These are phyloP conservation scores for Stichopus chloronotus DNA, from an alignment of 35 echinoderm and acorn worm genomes.

Conservation along the genomic window DNA sequence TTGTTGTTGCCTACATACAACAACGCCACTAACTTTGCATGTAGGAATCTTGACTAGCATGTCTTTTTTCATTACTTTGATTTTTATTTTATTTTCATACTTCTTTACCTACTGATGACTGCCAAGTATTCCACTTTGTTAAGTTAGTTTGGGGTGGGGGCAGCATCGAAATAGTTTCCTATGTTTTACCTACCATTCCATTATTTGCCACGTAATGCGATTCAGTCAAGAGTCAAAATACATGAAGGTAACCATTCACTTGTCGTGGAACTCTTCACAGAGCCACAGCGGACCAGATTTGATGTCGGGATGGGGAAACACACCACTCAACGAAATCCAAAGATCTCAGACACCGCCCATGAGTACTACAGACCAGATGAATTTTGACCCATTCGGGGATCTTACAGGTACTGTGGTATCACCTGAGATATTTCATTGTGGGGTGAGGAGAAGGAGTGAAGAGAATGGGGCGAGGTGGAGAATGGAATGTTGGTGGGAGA, in stretches of 20 bases:
- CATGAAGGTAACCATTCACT: background rate
- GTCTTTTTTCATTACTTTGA: no score
- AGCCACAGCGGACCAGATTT: conserved; percentile 88
- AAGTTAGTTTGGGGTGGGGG: no score
- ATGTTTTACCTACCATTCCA: no score
- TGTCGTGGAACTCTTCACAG: conserved; percentile 41
- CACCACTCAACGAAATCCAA: conserved; percentile 67
- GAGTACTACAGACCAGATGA: conserved; percentile 2
- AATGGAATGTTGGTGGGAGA: background rate
- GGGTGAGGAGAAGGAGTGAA: background rate
- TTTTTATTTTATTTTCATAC: no score
- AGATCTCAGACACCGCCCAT: conserved; percentile 55
- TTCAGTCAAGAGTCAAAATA: no score
- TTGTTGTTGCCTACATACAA: no score
- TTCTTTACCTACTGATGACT: no score
- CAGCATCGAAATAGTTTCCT: no score
- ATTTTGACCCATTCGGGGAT: conserved; percentile 86
- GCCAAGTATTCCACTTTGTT: no score
- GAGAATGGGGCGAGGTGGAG: background rate
- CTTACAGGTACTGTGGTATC: conserved; percentile 66
- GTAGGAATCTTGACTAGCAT: no score
- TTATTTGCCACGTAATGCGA: no score
- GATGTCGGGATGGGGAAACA: conserved; percentile 80
- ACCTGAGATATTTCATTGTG: background rate
- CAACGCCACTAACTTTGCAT: no score